Conservation (phyloP, 2,797 vertebrate species). For the Carapus acus region DNA sequence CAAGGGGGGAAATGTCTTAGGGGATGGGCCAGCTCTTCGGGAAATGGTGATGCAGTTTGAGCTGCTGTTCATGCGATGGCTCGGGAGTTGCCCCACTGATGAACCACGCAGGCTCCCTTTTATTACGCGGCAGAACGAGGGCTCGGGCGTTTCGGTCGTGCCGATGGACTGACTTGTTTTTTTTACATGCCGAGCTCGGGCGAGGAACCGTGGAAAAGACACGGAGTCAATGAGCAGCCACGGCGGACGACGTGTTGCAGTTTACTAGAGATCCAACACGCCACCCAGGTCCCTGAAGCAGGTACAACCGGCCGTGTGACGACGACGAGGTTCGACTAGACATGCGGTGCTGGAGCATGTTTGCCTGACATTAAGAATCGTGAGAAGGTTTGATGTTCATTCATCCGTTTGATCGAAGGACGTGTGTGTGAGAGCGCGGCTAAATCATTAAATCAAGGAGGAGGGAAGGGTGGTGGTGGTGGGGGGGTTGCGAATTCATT, state of each 20-base stretch:
- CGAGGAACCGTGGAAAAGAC: slow-evolving; percentile 27
- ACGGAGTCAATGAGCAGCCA: slow-evolving; percentile 32
- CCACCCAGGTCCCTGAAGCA: slow-evolving; percentile 4
- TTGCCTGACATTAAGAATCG: slow-evolving; percentile 26
- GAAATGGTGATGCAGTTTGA: slow-evolving; percentile 44
- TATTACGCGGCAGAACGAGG: slow-evolving; percentile 15
- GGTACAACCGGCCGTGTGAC: slow-evolving; percentile 19
- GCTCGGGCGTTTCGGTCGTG: slow-evolving; percentile 15
- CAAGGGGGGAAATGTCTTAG: slow-evolving; percentile 38
- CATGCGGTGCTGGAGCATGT: slow-evolving; percentile 6
- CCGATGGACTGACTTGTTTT: slow-evolving; percentile 7
- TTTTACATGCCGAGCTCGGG: slow-evolving; percentile 27
- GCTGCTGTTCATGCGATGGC: slow-evolving; percentile 27
- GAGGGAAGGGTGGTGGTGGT: too few species aligned
- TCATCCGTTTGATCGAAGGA: slow-evolving; percentile 50
- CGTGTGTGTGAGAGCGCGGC: slow-evolving; percentile 27
- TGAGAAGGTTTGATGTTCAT: slow-evolving; percentile 39
- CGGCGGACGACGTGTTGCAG: slow-evolving; percentile 61
- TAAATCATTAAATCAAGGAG: slow-evolving; percentile 28
- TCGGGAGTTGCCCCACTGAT: slow-evolving; percentile 56
- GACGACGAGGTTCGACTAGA: slow-evolving; percentile 28
- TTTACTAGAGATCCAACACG: slow-evolving; percentile 23
- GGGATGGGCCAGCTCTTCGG: slow-evolving; percentile 55
- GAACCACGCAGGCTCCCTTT: slow-evolving; percentile 31
- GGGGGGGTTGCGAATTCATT: slow-evolving; percentile 32